These are phyloP conservation scores for Drosophila malerkotliana DNA, from an alignment of 1,140 invertebrate genomes.

Conservation along the genomic window DNA sequence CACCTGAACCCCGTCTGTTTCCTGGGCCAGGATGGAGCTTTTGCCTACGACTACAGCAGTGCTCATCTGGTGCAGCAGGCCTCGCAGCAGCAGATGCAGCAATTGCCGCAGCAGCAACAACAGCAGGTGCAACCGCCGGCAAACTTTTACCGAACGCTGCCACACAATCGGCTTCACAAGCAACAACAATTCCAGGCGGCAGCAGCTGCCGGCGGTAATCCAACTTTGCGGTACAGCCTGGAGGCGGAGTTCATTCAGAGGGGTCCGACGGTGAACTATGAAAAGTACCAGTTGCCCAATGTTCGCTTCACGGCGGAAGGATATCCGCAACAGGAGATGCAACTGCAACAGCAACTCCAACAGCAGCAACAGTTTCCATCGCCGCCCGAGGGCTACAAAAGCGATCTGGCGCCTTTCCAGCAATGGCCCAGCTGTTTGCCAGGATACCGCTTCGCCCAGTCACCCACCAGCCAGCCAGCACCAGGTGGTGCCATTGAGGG, in stretches of 20 bases:
- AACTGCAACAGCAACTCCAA: constrained; percentile 66
- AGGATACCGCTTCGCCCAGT: constrained; percentile 79
- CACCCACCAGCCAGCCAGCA: constrained; percentile 41
- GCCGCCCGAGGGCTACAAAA: constrained; percentile 88
- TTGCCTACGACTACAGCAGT: constrained; percentile 90
- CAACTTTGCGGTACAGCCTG: constrained; percentile 86
- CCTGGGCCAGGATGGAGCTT: constrained; percentile 88
- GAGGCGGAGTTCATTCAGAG: constrained; percentile 88
- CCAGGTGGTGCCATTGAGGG: constrained; percentile 2
- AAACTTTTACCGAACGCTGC: constrained; percentile 88
- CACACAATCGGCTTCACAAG: constrained; percentile 87
- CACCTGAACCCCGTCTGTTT: constrained; percentile 88
- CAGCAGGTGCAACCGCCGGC: constrained; percentile 40
- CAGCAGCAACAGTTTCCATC: constrained; percentile 87
- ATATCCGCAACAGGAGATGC: constrained; percentile 86
- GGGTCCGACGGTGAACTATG: constrained; percentile 84
- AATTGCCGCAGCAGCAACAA: constrained; percentile 36
- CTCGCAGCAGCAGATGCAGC: constrained; percentile 48
- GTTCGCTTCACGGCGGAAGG: constrained; percentile 91
- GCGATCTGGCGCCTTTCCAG: constrained; percentile 72
- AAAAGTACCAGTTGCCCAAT: constrained; percentile 86
- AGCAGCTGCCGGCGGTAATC: constrained; percentile 85
- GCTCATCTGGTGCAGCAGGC: constrained; percentile 71
- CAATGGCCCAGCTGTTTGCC: constrained; percentile 85
- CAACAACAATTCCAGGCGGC: constrained; percentile 85